Percentiles rank a stretch among this genome's conserved stretches.
Evolutionary conservation across 2,113 vertebrate species (phyloP).

Genomic region (Spheniscus mendiculus): DNA sequence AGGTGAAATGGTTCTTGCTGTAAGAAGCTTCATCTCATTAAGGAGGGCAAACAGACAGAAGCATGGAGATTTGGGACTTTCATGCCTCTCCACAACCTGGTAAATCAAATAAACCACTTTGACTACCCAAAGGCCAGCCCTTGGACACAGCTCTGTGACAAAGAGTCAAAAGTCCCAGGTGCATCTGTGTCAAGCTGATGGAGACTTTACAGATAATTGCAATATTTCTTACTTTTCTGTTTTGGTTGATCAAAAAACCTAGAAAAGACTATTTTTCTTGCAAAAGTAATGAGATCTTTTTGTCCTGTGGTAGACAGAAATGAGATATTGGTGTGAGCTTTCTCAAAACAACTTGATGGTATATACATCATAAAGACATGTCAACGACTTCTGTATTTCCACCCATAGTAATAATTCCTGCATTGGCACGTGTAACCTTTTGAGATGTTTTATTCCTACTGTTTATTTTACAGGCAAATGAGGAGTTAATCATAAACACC

Average conservation of each 20-base stretch:
- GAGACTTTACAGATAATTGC: not conserved
- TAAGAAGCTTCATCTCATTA: not conserved
- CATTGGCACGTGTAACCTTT: not conserved
- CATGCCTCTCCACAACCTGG: not conserved
- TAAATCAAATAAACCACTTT: not conserved
- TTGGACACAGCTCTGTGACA: not conserved
- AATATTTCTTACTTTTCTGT: not conserved
- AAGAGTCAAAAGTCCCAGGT: not conserved
- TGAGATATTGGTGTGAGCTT: not conserved
- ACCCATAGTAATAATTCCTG: not conserved
- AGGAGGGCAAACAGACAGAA: not conserved
- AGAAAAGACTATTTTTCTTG: not conserved
- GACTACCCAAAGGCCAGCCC: not conserved
- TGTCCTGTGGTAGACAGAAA: not conserved
- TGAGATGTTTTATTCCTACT: not conserved
- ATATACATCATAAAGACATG: not conserved
- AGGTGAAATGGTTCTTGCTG: not conserved
- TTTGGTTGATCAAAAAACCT: not conserved
- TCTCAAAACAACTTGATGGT: not conserved
- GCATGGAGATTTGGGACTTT: not conserved
- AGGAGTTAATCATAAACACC: not conserved
- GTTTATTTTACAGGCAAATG: not conserved
- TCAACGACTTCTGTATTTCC: not conserved
- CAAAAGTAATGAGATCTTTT: not conserved
- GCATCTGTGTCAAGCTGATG: not conserved